These are phyloP conservation scores for Parnassius smintheus DNA, from an alignment of 2,888 invertebrate species.

Conservation along the genomic window DNA sequence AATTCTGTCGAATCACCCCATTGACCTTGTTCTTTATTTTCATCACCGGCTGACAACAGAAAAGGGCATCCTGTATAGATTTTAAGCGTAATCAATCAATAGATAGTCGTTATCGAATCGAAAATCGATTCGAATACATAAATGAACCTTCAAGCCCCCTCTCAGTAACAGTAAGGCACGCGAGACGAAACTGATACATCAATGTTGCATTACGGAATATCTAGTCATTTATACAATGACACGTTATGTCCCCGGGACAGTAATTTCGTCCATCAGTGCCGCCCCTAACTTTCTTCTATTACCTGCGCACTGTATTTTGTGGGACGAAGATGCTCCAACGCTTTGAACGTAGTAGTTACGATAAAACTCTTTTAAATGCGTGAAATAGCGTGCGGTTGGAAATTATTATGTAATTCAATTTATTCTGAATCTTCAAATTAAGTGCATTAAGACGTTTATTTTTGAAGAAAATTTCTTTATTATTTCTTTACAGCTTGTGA, in stretches of 20 bases:
- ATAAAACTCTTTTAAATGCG: slow-evolving; percentile 12
- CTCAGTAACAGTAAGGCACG: slow-evolving; percentile 42
- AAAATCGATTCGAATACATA: background rate
- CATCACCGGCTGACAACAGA: too few species aligned
- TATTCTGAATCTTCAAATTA: too few species aligned
- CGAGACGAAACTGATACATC: slow-evolving; percentile 41
- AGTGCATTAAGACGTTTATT: too few species aligned
- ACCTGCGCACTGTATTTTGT: slow-evolving; percentile 33
- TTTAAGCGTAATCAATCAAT: too few species aligned
- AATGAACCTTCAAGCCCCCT: slow-evolving; percentile 16
- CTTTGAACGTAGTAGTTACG: slow-evolving; percentile 14
- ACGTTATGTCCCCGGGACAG: slow-evolving; percentile 18
- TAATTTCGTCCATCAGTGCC: slow-evolving; percentile 18
- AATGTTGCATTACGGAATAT: slow-evolving; percentile 46
- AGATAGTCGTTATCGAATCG: slow-evolving; percentile 7
- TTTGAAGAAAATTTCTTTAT: too few species aligned
- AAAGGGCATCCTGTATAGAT: too few species aligned
- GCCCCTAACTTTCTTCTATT: slow-evolving; percentile 34
- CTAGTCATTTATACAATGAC: slow-evolving; percentile 26
- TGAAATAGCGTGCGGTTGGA: slow-evolving; percentile 12
- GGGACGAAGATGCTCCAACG: slow-evolving; percentile 10
- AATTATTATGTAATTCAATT: background rate
- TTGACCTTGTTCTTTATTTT: too few species aligned
- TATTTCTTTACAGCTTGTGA: too few species aligned
- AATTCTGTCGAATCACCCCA: too few species aligned